phyloP scores from a whole-genome alignment of 2,113 vertebrate genomes.

The Alligator mississippiensis region DNA sequence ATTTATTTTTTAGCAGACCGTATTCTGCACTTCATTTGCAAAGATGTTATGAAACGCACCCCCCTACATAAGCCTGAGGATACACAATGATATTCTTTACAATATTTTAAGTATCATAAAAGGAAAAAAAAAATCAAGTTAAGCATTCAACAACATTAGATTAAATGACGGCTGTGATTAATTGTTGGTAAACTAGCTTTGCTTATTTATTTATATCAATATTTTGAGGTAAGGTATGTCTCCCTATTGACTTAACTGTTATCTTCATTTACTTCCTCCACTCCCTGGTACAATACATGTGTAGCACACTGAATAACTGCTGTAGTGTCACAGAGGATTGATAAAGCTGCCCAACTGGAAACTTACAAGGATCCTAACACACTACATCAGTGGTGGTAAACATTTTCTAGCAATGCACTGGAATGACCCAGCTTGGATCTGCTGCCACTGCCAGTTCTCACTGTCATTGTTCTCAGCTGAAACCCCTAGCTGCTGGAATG shows the following conservation, averaged over 20 bases:
- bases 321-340: background rate
- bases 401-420: no score
- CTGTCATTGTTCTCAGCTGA: no score
- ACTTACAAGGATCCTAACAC: no score
- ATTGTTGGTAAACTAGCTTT: background rate
- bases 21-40: background rate
- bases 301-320: background rate
- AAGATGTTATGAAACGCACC: background rate
- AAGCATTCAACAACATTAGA: background rate
- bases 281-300: background rate
- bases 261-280: background rate
- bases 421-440: no score
- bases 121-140: fast-evolving
- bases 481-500: no score
- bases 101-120: background rate
- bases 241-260: background rate
- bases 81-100: background rate
- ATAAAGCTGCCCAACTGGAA: no score
- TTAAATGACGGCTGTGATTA: background rate
- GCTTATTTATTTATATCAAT: background rate
- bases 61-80: background rate
- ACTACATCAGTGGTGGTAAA: no score
- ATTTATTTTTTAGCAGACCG: background rate
- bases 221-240: background rate
- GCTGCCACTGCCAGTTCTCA: no score